These are phyloP conservation scores for Keiferia lycopersicella DNA, from an alignment of 2,888 invertebrate species.

Conservation along the genomic window DNA sequence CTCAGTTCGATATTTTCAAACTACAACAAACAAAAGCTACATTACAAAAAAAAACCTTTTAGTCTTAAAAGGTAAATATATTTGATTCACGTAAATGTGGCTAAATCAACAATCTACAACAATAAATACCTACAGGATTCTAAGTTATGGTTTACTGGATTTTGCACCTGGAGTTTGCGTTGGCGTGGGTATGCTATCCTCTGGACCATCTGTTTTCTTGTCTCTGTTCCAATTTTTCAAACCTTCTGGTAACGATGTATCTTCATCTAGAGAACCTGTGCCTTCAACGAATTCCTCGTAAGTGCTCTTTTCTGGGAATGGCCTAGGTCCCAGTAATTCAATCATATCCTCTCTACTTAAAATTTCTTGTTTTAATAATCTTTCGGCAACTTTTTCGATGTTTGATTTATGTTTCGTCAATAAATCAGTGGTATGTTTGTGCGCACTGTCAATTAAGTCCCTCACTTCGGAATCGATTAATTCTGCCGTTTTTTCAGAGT, in stretches of 20 bases:
- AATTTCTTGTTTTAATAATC: constrained; percentile 96
- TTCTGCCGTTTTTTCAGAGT: constrained; percentile 98
- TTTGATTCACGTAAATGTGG: constrained; percentile 67
- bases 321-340: constrained; percentile 94
- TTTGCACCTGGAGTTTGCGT: constrained; percentile 30
- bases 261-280: constrained; percentile 98
- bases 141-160: constrained; percentile 59
- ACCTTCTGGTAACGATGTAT: constrained; percentile 96
- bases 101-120: constrained; percentile 56
- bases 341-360: constrained; percentile 98
- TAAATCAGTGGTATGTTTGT: constrained; percentile 89
- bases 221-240: constrained; percentile 97
- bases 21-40: constrained; percentile 26
- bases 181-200: constrained; percentile 55
- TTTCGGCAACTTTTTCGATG: constrained; percentile 93
- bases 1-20: constrained; percentile 20
- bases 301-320: constrained; percentile 99
- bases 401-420: constrained; percentile 90
- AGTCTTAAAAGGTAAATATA: constrained; percentile 66
- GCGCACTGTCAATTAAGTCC: constrained; percentile 82
- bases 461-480: constrained; percentile 96
- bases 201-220: constrained; percentile 49
- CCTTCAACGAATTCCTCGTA: constrained; percentile 99
- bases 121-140: constrained; percentile 32
- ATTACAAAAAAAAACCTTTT: constrained; percentile 57